Conservation (phyloP, 2,888 invertebrate genomes). For the Cheilosia scutellata region DNA sequence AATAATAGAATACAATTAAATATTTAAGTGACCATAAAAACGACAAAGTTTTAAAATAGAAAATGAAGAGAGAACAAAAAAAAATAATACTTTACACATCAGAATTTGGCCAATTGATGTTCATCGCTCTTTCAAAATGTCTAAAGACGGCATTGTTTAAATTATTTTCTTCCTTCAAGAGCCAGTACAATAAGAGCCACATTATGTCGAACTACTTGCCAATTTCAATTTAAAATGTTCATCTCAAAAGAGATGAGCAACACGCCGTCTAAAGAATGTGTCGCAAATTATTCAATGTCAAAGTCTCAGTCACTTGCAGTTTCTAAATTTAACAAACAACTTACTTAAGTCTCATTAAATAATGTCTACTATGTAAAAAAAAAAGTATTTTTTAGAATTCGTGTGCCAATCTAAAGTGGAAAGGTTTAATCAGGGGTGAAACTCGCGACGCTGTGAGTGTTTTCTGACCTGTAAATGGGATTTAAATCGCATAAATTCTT, state of each 20-base stretch:
- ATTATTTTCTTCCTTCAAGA: neutral
- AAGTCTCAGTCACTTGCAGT: slow-evolving; percentile 15
- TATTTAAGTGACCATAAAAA: slow-evolving; percentile 1
- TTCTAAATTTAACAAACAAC: slow-evolving; percentile 23
- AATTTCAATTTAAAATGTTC: neutral
- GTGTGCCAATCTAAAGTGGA: neutral
- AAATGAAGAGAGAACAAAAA: neutral
- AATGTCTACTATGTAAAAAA: neutral
- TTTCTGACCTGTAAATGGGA: neutral
- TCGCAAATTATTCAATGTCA: slow-evolving; percentile 11
- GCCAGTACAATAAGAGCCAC: neutral
- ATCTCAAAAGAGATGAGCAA: neutral
- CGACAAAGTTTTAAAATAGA: neutral
- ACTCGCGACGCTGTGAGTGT: neutral
- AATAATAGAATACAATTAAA: neutral
- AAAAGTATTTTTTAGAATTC: neutral
- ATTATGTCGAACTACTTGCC: neutral
- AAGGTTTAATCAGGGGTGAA: neutral
- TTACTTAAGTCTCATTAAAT: slow-evolving; percentile 3
- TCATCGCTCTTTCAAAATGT: slow-evolving; percentile 11
- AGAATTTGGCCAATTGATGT: slow-evolving; percentile 1
- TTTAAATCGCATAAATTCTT: neutral
- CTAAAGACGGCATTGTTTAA: slow-evolving; percentile 4
- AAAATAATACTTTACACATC: neutral
- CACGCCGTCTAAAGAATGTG: neutral